Conservation (phyloP, 1,140 invertebrate species). For the Drosophila sproati region DNA sequence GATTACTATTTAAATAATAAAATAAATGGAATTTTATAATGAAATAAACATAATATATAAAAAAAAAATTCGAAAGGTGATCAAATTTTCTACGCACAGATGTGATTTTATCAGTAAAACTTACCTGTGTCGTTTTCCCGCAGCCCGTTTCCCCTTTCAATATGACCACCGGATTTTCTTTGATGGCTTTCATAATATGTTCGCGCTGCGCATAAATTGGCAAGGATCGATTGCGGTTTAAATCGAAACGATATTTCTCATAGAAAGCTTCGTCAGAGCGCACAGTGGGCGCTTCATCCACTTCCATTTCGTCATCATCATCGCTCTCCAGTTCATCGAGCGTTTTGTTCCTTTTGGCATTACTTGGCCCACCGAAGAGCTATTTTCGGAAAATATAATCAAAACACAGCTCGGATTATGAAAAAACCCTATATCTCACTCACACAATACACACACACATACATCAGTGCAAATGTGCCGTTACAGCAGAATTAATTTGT, state of each 20-base stretch:
- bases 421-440: not conserved
- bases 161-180: slow-evolving; percentile 68
- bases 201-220: slow-evolving; percentile 69
- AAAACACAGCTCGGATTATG: slow-evolving; percentile 22
- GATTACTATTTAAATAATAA: too few species aligned
- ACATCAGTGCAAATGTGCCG: not conserved
- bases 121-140: slow-evolving; percentile 94
- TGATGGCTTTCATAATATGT: slow-evolving; percentile 61
- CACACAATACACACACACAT: not conserved
- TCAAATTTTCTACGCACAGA: too few species aligned
- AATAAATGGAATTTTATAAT: too few species aligned
- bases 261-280: slow-evolving; percentile 66
- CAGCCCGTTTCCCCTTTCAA: slow-evolving; percentile 85
- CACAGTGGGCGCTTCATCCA: slow-evolving; percentile 16
- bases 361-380: not conserved
- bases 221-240: slow-evolving; percentile 60
- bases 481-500: not conserved
- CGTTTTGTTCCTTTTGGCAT: not conserved
- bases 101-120: not conserved
- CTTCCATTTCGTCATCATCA: slow-evolving; percentile 48
- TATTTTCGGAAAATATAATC: slow-evolving; percentile 11
- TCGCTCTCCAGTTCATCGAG: slow-evolving; percentile 68
- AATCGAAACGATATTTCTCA: slow-evolving; percentile 63
- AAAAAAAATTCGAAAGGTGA: not conserved
- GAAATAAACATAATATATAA: too few species aligned